These are phyloP conservation scores for Psophia crepitans DNA, from an alignment of 2,113 vertebrate species.

Conservation along the genomic window DNA sequence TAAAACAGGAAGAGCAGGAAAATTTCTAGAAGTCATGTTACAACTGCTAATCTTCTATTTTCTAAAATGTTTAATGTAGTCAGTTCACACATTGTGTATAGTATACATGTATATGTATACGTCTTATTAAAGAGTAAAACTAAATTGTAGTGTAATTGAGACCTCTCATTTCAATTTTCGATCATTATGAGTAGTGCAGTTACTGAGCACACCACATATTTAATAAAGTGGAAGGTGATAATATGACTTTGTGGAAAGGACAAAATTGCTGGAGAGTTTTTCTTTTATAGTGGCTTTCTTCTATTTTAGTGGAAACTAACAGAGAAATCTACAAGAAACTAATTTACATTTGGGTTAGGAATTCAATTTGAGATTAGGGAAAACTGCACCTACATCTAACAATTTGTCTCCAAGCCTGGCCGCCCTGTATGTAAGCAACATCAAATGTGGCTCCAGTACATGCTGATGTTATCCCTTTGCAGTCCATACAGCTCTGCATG, in stretches of 20 bases:
- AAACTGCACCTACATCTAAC: background rate
- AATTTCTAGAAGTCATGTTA: background rate
- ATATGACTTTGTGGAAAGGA: background rate
- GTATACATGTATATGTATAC: background rate
- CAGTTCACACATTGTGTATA: background rate
- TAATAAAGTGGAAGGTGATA: background rate
- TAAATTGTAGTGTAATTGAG: background rate
- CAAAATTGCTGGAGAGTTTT: background rate
- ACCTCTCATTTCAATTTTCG: background rate
- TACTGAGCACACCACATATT: background rate
- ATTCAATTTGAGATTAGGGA: background rate
- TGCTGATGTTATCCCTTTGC: background rate
- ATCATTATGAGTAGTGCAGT: background rate
- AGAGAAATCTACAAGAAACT: background rate
- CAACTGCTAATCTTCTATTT: background rate
- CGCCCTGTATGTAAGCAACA: background rate
- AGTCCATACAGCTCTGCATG: accelerated
- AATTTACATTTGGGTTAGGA: background rate
- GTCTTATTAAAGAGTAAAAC: background rate
- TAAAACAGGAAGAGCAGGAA: background rate
- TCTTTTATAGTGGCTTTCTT: background rate
- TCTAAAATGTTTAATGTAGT: background rate
- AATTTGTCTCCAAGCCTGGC: background rate
- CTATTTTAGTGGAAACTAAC: background rate
- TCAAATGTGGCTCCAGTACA: background rate